These are phyloP conservation scores for Picathartes gymnocephalus DNA, from an alignment of 2,113 vertebrate genomes.

Conservation along the genomic window DNA sequence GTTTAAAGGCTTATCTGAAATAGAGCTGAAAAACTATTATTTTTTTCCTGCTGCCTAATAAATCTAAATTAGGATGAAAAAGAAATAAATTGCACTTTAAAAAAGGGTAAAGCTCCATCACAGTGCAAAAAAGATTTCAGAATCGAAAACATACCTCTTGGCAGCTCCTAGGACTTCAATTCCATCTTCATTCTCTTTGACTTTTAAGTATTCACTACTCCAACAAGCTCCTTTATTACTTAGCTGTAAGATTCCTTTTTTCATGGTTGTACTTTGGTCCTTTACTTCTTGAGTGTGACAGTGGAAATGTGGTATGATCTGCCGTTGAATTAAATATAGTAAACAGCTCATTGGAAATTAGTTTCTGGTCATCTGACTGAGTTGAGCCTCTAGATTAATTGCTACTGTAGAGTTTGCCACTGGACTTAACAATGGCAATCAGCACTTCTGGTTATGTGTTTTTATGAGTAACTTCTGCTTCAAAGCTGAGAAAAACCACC, in stretches of 20 bases:
- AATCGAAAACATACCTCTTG: neutral
- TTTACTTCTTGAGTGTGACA: neutral
- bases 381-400: neutral
- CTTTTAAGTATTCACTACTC: neutral
- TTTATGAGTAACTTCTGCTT: neutral
- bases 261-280: neutral
- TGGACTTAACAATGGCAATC: neutral
- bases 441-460: neutral
- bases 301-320: neutral
- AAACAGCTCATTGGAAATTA: neutral
- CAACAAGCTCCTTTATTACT: neutral
- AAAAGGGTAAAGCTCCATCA: neutral
- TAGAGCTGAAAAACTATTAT: neutral
- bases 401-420: neutral
- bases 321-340: neutral
- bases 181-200: neutral
- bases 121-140: neutral
- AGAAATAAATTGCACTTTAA: neutral
- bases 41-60: neutral
- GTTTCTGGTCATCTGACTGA: neutral
- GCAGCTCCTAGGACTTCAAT: neutral
- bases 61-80: constrained; percentile 14
- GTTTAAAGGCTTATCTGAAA: constrained; percentile 16
- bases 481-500: neutral
- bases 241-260: neutral